Conservation (phyloP, 1,140 invertebrate species). For the Ceratitis capitata region DNA sequence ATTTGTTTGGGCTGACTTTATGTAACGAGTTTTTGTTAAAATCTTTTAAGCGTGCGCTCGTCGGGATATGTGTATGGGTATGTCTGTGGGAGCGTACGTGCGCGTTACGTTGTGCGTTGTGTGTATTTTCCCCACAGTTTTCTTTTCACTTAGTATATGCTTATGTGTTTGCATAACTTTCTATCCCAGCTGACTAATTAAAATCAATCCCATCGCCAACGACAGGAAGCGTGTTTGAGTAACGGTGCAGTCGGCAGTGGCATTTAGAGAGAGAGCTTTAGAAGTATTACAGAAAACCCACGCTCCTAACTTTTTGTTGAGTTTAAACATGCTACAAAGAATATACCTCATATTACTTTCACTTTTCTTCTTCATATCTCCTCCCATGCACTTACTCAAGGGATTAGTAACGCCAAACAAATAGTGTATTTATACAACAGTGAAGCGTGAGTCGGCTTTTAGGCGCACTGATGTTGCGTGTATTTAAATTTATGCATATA, state of each 20-base stretch:
- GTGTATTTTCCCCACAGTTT: background rate
- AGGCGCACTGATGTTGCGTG: background rate
- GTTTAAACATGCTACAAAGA: background rate
- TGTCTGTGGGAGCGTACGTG: background rate
- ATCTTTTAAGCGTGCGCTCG: background rate
- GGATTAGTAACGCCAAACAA: background rate
- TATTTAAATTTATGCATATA: no score
- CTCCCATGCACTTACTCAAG: background rate
- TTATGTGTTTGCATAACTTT: background rate
- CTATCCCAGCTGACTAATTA: slow-evolving; percentile 18
- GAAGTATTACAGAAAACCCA: background rate
- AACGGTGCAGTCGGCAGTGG: background rate
- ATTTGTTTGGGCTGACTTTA: background rate
- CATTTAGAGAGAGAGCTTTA: background rate
- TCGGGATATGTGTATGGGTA: background rate
- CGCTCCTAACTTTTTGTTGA: background rate
- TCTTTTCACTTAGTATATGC: background rate
- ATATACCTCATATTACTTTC: background rate
- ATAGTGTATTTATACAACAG: background rate
- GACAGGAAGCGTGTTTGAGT: background rate
- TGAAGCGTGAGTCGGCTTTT: background rate
- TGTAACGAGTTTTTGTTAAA: background rate
- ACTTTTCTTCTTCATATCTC: background rate
- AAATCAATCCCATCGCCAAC: background rate
- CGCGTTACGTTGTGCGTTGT: background rate